Conservation (phyloP, 2,113 vertebrate species). For the Sterna hirundo region DNA sequence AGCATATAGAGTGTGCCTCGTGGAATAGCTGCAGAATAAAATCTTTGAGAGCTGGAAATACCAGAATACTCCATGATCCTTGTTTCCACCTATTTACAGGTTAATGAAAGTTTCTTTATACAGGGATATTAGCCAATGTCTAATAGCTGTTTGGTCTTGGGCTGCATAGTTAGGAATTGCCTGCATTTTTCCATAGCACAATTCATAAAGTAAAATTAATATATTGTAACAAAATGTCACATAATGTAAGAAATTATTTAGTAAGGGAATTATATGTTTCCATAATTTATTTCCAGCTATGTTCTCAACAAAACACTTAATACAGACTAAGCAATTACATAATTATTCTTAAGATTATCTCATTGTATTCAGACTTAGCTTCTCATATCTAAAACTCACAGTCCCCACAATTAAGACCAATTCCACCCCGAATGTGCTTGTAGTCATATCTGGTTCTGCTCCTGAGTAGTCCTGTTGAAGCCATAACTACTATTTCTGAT, state of each 20-base stretch:
- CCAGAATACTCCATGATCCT: background rate
- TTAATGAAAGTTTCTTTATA: background rate
- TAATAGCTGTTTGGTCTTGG: background rate
- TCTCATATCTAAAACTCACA: background rate
- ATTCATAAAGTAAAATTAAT: background rate
- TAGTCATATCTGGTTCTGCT: background rate
- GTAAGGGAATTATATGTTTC: background rate
- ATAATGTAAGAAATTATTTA: background rate
- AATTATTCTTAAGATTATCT: background rate
- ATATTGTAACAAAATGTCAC: background rate
- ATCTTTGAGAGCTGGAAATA: background rate
- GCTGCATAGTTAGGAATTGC: background rate
- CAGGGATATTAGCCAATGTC: background rate
- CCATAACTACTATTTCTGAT: background rate
- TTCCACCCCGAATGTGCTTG: background rate
- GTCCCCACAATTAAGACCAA: background rate
- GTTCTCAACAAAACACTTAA: background rate
- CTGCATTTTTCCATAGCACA: background rate
- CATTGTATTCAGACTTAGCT: background rate
- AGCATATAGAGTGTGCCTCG: background rate
- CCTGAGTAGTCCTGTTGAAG: background rate
- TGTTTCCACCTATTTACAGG: background rate
- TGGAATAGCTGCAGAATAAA: background rate
- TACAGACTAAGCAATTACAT: background rate
- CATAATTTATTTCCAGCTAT: background rate